phyloP scores from a whole-genome alignment of 2,888 invertebrate species.

The Branchipolynoe longqiensis region DNA sequence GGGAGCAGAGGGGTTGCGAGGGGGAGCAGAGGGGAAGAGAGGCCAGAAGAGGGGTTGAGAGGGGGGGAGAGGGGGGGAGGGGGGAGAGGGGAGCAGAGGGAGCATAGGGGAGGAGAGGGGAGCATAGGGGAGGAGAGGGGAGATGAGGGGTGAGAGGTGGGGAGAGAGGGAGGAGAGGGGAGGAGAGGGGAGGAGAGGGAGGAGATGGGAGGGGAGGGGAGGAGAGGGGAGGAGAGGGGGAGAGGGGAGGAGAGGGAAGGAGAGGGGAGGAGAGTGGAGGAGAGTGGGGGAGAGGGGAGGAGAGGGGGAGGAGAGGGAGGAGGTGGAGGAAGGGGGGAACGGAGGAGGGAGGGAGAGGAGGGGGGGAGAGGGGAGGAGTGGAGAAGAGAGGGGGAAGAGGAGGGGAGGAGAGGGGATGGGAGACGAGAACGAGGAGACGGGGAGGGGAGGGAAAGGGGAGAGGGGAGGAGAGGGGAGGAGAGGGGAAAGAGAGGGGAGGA shows the following conservation, averaged over 20 bases:
- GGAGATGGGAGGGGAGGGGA: not conserved
- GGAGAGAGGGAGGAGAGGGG: too few relatives aligned
- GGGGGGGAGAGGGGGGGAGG: not conserved
- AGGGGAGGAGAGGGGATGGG: not conserved
- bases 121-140: not conserved
- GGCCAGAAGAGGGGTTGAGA: not conserved
- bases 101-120: too few relatives aligned
- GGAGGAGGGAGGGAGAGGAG: not conserved
- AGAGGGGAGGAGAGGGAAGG: conserved; percentile 12
- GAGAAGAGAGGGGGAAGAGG: not conserved
- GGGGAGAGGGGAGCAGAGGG: not conserved
- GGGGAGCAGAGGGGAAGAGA: too few relatives aligned
- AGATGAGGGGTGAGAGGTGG: too few relatives aligned
- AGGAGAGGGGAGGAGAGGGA: not conserved
- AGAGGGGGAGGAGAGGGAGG: not conserved
- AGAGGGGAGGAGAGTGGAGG: not conserved
- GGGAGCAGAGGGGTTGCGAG: too few relatives aligned
- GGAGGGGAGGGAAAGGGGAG: not conserved
- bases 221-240: conserved; percentile 14
- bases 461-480: not conserved
- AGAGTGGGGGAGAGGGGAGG: not conserved
- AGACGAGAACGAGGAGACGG: not conserved
- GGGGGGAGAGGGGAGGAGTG: not conserved
- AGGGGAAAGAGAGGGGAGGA: not conserved
- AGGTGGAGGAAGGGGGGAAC: not conserved